Evolutionary conservation across 1,140 invertebrate genomes (phyloP).

Genomic region (Ostrea denselamellosa): DNA sequence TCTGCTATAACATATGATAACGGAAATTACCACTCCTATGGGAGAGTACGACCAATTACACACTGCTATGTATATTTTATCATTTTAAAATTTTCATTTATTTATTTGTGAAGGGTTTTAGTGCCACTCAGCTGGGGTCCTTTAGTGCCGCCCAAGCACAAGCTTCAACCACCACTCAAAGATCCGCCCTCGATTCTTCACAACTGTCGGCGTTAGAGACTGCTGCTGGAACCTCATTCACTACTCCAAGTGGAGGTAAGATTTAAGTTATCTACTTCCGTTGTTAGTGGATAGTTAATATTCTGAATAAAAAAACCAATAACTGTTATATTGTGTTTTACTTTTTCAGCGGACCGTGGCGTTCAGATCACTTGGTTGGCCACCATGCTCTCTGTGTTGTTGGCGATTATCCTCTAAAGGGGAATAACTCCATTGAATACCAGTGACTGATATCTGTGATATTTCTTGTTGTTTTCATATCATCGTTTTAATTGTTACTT

Average conservation of each 20-base stretch:
- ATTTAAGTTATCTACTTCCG: not conserved
- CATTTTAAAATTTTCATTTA: not conserved
- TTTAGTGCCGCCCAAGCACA: slow-evolving; percentile 51
- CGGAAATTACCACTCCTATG: too few relatives aligned
- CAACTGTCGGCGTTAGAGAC: slow-evolving; percentile 46
- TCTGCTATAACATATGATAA: too few relatives aligned
- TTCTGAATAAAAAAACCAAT: too few relatives aligned
- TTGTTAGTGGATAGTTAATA: too few relatives aligned
- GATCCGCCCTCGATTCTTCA: slow-evolving; percentile 41
- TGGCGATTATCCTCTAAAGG: not conserved
- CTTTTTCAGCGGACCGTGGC: not conserved
- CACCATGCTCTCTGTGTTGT: not conserved
- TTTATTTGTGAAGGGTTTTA: slow-evolving; percentile 43
- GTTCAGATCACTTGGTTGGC: not conserved
- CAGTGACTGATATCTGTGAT: not conserved
- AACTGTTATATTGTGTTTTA: not conserved
- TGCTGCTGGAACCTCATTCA: not conserved
- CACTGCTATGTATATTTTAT: not conserved
- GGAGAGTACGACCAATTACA: too few relatives aligned
- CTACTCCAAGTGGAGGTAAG: not conserved
- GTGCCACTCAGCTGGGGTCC: slow-evolving; percentile 43
- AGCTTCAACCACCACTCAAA: slow-evolving; percentile 44
- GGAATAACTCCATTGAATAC: not conserved
- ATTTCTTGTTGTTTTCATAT: not conserved
- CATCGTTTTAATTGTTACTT: not conserved